Conservation (phyloP, 1,140 invertebrate species). For the Rhopalosiphum padi region DNA sequence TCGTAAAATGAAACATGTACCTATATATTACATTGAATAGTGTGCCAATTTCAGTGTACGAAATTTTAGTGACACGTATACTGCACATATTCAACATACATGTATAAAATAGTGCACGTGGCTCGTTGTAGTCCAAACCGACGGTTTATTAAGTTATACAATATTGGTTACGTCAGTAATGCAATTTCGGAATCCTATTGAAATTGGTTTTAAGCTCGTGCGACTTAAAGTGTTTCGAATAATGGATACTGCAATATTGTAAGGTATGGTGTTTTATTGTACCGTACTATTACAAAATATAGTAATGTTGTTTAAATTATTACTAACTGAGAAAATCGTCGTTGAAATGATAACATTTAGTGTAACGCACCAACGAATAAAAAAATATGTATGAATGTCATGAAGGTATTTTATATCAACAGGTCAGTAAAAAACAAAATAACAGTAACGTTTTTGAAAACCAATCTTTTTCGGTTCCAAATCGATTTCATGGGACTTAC, state of each 20-base stretch:
- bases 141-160: conserved; percentile 8
- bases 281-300: no score
- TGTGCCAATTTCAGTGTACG: neutral
- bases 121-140: neutral
- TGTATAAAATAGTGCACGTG: neutral
- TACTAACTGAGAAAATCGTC: no score
- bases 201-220: neutral
- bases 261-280: no score
- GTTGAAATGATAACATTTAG: no score
- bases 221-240: no score
- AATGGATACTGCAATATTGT: no score
- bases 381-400: no score
- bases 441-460: neutral
- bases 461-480: neutral
- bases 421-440: neutral
- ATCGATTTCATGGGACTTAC: neutral
- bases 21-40: neutral
- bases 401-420: no score
- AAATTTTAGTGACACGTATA: neutral
- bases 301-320: no score
- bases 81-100: neutral
- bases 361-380: no score
- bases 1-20: neutral
- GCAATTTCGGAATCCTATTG: neutral
- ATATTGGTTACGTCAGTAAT: neutral